These are phyloP conservation scores for Nycteola revayana DNA, from an alignment of 2,888 invertebrate species.

Conservation along the genomic window DNA sequence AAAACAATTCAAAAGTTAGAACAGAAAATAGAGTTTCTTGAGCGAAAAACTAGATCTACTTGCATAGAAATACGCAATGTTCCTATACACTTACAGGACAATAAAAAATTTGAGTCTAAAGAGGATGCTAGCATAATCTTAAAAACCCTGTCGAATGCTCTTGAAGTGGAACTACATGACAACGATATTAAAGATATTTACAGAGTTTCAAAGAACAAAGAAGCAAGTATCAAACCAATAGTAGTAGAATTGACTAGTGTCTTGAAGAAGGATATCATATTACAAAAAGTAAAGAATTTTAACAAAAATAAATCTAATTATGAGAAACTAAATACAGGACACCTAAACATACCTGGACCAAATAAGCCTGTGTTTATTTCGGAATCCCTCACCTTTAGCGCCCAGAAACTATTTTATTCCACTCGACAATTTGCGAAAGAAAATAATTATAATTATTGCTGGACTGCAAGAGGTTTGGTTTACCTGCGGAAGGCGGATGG, in stretches of 20 bases:
- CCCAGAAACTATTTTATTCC: too few relatives aligned
- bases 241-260: not conserved
- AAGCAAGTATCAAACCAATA: not conserved
- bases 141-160: not conserved
- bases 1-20: conserved; percentile 1
- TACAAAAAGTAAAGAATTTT: not conserved
- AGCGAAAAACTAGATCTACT: not conserved
- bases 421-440: too few relatives aligned
- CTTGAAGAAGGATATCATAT: too few relatives aligned
- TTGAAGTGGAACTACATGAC: not conserved
- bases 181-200: not conserved
- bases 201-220: not conserved
- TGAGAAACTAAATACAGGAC: not conserved
- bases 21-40: not conserved
- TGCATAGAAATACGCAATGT: conserved; percentile 2
- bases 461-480: too few relatives aligned
- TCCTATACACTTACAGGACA: not conserved
- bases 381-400: too few relatives aligned
- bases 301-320: not conserved
- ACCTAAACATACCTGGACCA: not conserved
- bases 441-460: too few relatives aligned
- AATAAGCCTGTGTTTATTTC: not conserved
- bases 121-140: not conserved
- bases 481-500: too few relatives aligned
- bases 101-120: conserved; percentile 3